These are phyloP conservation scores for Cariama cristata DNA, from an alignment of 2,113 vertebrate genomes.

Conservation along the genomic window DNA sequence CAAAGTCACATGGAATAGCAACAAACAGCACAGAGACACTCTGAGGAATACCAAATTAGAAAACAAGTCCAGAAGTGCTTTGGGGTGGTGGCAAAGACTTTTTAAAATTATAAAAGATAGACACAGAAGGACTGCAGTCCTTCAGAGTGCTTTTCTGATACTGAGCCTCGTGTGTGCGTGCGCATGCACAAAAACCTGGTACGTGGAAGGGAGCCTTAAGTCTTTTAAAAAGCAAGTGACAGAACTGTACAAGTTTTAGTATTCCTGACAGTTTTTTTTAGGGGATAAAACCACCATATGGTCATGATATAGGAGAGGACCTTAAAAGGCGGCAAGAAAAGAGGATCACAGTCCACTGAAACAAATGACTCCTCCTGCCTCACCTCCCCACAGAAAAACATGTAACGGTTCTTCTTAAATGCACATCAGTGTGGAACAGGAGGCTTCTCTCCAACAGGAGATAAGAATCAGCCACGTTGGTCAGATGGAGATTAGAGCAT, in stretches of 20 bases:
- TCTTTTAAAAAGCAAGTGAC: not conserved
- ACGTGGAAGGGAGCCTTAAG: not conserved
- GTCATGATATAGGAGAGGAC: not conserved
- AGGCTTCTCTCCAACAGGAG: not conserved
- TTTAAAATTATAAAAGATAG: not conserved
- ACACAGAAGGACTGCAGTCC: not conserved
- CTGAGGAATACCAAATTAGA: not conserved
- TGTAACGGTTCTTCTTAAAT: not conserved
- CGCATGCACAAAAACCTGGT: not conserved
- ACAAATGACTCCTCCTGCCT: not conserved
- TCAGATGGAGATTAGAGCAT: not conserved
- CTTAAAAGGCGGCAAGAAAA: not conserved
- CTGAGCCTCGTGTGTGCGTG: accelerated
- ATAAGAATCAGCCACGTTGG: not conserved
- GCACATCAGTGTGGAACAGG: not conserved
- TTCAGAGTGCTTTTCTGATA: not conserved
- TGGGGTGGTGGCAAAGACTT: not conserved
- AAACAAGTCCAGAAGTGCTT: not conserved
- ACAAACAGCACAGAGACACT: not conserved
- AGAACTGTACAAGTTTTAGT: not conserved
- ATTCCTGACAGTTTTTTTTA: not conserved
- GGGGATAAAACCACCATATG: not conserved
- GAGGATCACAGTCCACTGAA: not conserved
- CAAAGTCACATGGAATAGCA: conserved; percentile 16
- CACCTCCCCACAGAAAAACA: not conserved